A percentile compares a stretch with the other conserved stretches of the same genome.
Conservation (phyloP, 2,797 vertebrate species). For the Etheostoma perlongum region DNA sequence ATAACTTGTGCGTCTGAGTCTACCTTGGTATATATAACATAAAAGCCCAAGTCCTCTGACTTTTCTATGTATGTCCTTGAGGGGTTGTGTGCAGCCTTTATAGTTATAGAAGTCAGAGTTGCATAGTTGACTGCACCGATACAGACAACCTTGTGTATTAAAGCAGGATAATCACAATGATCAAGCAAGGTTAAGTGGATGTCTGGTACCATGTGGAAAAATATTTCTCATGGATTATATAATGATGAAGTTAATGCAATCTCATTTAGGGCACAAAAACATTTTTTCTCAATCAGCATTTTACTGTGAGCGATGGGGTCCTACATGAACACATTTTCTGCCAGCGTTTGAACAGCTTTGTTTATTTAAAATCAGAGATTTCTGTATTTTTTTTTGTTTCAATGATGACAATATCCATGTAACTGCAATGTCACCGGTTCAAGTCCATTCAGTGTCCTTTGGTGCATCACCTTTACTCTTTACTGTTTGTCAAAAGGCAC, state of each 20-base stretch:
- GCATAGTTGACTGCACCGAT: slow-evolving; percentile 17
- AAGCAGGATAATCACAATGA: slow-evolving; percentile 14
- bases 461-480: not conserved
- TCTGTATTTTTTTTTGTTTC: not conserved
- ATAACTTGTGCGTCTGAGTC: slow-evolving; percentile 42
- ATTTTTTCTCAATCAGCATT: not conserved
- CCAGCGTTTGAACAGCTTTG: not conserved
- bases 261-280: not conserved
- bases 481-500: not conserved
- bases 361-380: not conserved
- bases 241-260: slow-evolving; percentile 9
- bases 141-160: slow-evolving; percentile 1
- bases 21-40: slow-evolving; percentile 62
- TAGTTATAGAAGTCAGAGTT: slow-evolving; percentile 1
- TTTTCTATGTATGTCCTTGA: slow-evolving; percentile 59
- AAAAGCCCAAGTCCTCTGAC: slow-evolving; percentile 50
- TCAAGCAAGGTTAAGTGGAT: not conserved
- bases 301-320: not conserved
- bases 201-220: not conserved
- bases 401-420: not conserved
- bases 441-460: not conserved
- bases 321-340: not conserved
- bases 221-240: not conserved
- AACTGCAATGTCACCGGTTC: not conserved
- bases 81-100: slow-evolving; percentile 25